Evolutionary conservation across 2,888 invertebrate species (phyloP).

Genomic region (Melanophora roralis): DNA sequence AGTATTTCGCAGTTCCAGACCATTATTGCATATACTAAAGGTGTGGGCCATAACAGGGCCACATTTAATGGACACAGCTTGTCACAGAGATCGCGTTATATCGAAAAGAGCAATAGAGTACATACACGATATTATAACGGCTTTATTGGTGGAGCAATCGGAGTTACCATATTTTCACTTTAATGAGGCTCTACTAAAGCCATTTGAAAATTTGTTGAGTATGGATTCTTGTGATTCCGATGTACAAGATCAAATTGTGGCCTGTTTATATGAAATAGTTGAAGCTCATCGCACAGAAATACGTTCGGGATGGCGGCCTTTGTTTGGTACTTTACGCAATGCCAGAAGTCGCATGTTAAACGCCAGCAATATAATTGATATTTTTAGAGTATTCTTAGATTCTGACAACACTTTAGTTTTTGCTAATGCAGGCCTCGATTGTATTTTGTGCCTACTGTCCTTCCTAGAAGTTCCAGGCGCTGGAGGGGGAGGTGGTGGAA

Average conservation of each 20-base stretch:
- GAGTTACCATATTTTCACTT: constrained; percentile 96
- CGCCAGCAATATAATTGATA: constrained; percentile 87
- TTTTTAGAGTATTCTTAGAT: constrained; percentile 94
- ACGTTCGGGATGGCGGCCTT: constrained; percentile 95
- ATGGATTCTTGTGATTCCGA: constrained; percentile 95
- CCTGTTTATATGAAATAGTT: constrained; percentile 96
- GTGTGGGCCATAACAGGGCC: constrained; percentile 95
- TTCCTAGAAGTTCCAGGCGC: constrained; percentile 78
- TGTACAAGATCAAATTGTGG: constrained; percentile 94
- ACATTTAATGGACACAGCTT: constrained; percentile 96
- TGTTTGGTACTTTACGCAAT: constrained; percentile 95
- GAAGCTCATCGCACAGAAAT: constrained; percentile 96
- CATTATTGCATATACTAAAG: constrained; percentile 93
- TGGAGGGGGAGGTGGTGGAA: constrained; percentile 83
- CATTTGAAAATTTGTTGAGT: constrained; percentile 95
- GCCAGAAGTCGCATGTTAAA: constrained; percentile 83
- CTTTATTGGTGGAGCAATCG: constrained; percentile 89
- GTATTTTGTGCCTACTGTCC: constrained; percentile 91
- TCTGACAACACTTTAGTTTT: constrained; percentile 96
- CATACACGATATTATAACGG: constrained; percentile 94
- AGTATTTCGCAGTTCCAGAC: constrained; percentile 90
- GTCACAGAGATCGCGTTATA: constrained; percentile 91
- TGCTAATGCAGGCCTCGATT: constrained; percentile 95
- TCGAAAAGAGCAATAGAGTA: constrained; percentile 94
- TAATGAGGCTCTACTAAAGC: constrained; percentile 95